A percentile compares a stretch with the other conserved stretches of the same genome.
Evolutionary conservation across 2,888 invertebrate species (phyloP).

Genomic region (Hydrotaea diabolus): DNA sequence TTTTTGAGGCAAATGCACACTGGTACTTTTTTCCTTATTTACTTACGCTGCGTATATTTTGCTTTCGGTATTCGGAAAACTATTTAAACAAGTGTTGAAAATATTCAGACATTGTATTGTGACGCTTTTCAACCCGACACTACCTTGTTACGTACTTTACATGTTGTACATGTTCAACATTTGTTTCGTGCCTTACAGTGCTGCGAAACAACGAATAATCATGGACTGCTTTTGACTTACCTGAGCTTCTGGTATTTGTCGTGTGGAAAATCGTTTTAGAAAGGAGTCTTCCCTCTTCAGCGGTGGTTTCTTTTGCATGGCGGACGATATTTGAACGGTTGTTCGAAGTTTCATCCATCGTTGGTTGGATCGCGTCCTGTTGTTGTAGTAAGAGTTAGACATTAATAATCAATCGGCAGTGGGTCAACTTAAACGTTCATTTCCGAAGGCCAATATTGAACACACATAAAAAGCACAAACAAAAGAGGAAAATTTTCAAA

Average conservation of each 20-base stretch:
- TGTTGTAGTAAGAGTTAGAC: conserved; percentile 62
- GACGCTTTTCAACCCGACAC: too few relatives aligned
- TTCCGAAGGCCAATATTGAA: conserved; percentile 14
- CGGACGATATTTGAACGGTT: conserved; percentile 95
- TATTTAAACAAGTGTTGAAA: too few relatives aligned
- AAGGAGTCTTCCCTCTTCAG: conserved; percentile 96
- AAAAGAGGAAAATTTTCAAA: not conserved
- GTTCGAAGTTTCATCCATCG: conserved; percentile 98
- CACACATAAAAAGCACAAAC: conserved; percentile 12
- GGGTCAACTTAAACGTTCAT: conserved; percentile 8
- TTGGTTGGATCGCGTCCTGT: conserved; percentile 94
- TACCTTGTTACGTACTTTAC: too few relatives aligned
- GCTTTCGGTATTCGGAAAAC: too few relatives aligned
- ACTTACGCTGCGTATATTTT: too few relatives aligned
- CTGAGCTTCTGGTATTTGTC: conserved; percentile 93
- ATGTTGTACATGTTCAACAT: too few relatives aligned
- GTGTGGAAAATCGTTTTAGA: conserved; percentile 94
- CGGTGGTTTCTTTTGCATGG: conserved; percentile 94
- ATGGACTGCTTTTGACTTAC: conserved; percentile 81
- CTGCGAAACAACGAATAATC: too few relatives aligned
- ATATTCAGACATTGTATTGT: too few relatives aligned
- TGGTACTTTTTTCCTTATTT: too few relatives aligned
- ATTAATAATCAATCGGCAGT: conserved; percentile 24
- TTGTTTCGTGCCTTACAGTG: too few relatives aligned
- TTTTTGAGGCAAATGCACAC: too few relatives aligned